These are phyloP conservation scores for Campoplex capitator DNA, from an alignment of 2,888 invertebrate genomes.

Conservation along the genomic window DNA sequence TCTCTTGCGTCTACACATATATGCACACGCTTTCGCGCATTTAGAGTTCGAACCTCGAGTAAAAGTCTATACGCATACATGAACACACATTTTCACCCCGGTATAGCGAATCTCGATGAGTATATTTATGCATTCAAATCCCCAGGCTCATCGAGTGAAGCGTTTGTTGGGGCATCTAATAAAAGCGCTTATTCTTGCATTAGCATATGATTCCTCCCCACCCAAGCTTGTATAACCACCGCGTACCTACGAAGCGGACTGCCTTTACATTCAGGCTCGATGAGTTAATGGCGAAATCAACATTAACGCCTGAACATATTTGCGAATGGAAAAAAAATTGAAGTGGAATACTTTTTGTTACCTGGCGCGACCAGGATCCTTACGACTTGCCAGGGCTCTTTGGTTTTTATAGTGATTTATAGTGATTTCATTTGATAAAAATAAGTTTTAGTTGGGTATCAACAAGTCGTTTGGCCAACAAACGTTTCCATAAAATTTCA, in stretches of 20 bases:
- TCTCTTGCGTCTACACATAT: constrained; percentile 74
- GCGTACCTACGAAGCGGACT: neutral
- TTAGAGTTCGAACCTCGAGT: neutral
- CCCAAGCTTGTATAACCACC: neutral
- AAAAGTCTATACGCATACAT: constrained; percentile 21
- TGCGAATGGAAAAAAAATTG: neutral
- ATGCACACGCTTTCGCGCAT: constrained; percentile 54
- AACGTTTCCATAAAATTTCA: too few relatives aligned
- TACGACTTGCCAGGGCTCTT: too few relatives aligned
- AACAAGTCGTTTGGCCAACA: too few relatives aligned
- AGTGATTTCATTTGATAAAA: too few relatives aligned
- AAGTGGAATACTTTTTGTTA: too few relatives aligned
- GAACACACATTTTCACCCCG: neutral
- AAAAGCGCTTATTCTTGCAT: constrained; percentile 83
- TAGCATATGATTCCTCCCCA: constrained; percentile 79
- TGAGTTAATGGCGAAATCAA: constrained; percentile 18
- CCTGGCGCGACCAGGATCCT: too few relatives aligned
- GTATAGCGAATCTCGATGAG: constrained; percentile 65
- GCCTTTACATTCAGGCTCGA: neutral
- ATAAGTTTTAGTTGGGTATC: too few relatives aligned
- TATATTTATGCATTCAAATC: constrained; percentile 84
- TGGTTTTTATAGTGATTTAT: too few relatives aligned
- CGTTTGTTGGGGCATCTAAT: constrained; percentile 83
- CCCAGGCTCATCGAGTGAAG: constrained; percentile 80
- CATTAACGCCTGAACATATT: neutral